phyloP scores from a whole-genome alignment of 2,113 vertebrate genomes.

The Chaenocephalus aceratus region DNA sequence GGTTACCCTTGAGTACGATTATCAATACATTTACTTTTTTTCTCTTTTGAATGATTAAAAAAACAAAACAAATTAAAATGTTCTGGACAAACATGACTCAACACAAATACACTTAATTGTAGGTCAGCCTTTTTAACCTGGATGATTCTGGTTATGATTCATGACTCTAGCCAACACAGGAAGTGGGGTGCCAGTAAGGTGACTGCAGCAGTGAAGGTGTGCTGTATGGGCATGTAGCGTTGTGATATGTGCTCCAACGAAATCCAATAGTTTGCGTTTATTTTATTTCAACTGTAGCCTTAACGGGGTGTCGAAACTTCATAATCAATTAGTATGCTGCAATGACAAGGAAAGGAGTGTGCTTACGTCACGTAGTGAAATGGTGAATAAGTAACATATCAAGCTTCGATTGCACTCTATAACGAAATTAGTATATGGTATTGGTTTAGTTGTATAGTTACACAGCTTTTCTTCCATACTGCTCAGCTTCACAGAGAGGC shows the following conservation, averaged over 20 bases:
- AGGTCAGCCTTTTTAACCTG: background rate
- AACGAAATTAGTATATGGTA: no score
- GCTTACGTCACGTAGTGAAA: no score
- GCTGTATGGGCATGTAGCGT: background rate
- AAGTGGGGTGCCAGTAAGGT: no score
- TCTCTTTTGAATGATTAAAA: background rate
- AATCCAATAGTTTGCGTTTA: background rate
- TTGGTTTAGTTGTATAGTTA: no score
- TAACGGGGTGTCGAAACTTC: background rate
- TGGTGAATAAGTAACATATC: no score
- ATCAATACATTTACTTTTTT: background rate
- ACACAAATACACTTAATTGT: background rate
- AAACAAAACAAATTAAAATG: background rate
- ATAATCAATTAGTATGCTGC: no score
- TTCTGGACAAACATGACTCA: constrained; percentile 7
- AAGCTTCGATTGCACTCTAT: no score
- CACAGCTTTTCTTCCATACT: no score
- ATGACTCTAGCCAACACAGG: background rate
- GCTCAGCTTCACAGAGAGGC: no score
- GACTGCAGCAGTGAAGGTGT: background rate
- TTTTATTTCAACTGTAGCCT: background rate
- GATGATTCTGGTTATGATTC: background rate
- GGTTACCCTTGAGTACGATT: no score
- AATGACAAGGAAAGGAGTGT: no score
- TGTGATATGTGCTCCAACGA: background rate